Conservation (phyloP, 2,888 invertebrate species). For the Eupithecia abbreviata region DNA sequence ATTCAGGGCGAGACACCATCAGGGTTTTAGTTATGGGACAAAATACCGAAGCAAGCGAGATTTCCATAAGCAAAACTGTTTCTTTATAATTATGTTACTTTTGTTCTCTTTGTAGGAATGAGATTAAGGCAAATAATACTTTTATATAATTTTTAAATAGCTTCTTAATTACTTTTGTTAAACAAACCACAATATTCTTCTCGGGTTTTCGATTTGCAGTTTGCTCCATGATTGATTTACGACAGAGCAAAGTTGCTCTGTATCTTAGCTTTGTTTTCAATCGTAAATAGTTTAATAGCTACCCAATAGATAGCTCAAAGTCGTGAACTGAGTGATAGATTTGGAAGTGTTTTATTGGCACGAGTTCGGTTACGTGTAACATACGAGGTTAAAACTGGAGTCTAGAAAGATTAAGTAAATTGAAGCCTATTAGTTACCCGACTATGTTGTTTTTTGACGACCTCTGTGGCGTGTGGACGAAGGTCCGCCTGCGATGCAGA, state of each 20-base stretch:
- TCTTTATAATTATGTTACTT: background rate
- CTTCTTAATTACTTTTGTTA: background rate
- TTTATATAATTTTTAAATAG: background rate
- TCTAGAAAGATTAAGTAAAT: background rate
- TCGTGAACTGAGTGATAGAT: slow-evolving; percentile 56
- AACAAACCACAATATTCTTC: background rate
- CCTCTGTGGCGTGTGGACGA: no score
- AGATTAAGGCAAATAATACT: background rate
- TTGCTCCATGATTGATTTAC: slow-evolving; percentile 10
- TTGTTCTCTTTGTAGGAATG: background rate
- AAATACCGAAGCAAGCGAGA: background rate
- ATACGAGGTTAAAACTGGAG: background rate
- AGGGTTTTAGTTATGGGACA: background rate
- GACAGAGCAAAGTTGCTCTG: slow-evolving; percentile 13
- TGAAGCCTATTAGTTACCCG: background rate
- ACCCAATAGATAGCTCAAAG: slow-evolving; percentile 55
- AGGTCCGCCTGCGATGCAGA: no score
- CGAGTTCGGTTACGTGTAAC: background rate
- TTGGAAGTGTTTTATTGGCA: slow-evolving; percentile 35
- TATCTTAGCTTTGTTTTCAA: slow-evolving; percentile 48
- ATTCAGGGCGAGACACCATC: background rate
- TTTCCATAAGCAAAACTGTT: background rate
- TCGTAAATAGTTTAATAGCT: slow-evolving; percentile 56
- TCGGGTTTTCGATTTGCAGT: slow-evolving; percentile 1
- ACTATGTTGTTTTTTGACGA: background rate